phyloP scores from a whole-genome alignment of 2,113 vertebrate genomes.

The Glaucomys volans region DNA sequence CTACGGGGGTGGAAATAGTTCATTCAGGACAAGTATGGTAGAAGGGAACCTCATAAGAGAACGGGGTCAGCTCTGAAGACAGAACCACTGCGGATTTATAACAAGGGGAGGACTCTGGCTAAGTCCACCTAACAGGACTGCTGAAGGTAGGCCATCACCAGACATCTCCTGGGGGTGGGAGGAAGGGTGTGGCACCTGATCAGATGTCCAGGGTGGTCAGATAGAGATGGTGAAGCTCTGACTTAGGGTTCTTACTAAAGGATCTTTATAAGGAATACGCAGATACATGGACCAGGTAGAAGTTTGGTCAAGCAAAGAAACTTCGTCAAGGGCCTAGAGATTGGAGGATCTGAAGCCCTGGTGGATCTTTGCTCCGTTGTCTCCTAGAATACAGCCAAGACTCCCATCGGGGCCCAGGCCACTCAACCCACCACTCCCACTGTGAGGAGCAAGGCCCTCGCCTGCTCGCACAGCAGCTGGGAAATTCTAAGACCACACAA shows the following conservation, averaged over 20 bases:
- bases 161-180: background rate
- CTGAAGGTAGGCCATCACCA: background rate
- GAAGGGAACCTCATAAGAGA: background rate
- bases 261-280: background rate
- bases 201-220: background rate
- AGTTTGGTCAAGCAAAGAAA: background rate
- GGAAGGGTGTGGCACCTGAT: background rate
- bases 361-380: background rate
- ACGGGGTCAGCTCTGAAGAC: background rate
- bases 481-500: accelerated
- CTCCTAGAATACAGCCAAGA: background rate
- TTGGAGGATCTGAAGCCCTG: accelerated
- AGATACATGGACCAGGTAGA: background rate
- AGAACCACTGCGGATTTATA: accelerated
- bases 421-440: background rate
- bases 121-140: background rate
- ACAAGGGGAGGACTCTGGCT: background rate
- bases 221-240: accelerated
- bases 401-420: background rate
- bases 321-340: background rate
- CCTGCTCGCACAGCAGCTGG: accelerated
- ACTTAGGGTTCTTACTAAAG: background rate
- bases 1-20: accelerated
- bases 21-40: background rate
- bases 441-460: accelerated